These are phyloP conservation scores for Parambassis ranga DNA, from an alignment of 2,797 vertebrate genomes.

Conservation along the genomic window DNA sequence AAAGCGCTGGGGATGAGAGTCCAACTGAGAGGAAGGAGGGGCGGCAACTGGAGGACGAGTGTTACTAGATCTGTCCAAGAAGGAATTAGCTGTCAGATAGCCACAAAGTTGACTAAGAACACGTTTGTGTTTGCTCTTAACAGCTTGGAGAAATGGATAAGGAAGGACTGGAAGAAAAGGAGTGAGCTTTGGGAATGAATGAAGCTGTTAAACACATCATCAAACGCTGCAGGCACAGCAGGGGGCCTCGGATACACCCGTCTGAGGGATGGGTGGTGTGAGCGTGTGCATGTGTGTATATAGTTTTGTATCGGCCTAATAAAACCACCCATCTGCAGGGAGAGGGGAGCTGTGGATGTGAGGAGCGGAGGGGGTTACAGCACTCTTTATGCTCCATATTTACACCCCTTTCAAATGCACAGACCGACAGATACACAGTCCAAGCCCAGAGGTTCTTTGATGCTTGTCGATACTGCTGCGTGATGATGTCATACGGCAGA, in stretches of 20 bases:
- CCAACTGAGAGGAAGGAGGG: conserved; percentile 55
- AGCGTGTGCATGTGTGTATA: conserved; percentile 60
- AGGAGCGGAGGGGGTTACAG: conserved; percentile 46
- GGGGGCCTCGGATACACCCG: conserved; percentile 74
- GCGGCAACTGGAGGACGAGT: conserved; percentile 13
- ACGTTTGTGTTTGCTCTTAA: conserved; percentile 19
- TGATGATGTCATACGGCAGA: conserved; percentile 78
- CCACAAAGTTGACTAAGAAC: conserved; percentile 32
- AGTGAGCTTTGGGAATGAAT: conserved; percentile 51
- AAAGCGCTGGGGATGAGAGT: conserved; percentile 63
- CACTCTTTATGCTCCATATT: conserved; percentile 67
- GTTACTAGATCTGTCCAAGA: conserved; percentile 21
- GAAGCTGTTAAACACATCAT: conserved; percentile 68
- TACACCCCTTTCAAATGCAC: conserved; percentile 65
- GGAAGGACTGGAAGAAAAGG: conserved; percentile 16
- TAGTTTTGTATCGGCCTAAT: conserved; percentile 67
- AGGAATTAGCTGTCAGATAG: conserved; percentile 47
- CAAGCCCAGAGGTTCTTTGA: conserved; percentile 72
- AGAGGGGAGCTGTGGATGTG: conserved; percentile 55
- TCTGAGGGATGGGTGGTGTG: conserved; percentile 65
- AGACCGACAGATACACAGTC: conserved; percentile 58
- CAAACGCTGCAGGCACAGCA: conserved; percentile 72
- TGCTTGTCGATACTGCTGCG: conserved; percentile 75
- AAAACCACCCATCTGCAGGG: conserved; percentile 67
- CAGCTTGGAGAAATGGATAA: conserved; percentile 22